Base-by-base conservation (phyloP, 2,113 vertebrate species). In the Picathartes gymnocephalus region DNA sequence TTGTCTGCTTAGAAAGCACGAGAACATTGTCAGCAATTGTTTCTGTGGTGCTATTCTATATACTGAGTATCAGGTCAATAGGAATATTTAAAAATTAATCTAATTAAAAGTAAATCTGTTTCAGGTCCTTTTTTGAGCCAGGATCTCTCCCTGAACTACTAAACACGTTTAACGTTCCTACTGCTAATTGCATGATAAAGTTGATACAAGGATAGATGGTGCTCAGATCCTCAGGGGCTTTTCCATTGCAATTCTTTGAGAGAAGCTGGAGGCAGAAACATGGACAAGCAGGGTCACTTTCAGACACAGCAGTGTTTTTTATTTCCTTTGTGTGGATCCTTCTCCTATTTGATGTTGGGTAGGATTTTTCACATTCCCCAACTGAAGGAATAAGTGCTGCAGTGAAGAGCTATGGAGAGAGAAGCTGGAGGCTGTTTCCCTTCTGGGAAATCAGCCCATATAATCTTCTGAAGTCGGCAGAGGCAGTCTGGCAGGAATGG, bases 361-460 rank as follows among this genome's bases (percentile, higher is more conserved):
- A 62, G 76, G 90, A 45, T 62, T 25, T 88, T 93, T 89, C 58
- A 40, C 0, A 5, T 88, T 93, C 54, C 44, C 39, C 53, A 76
- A 19, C 57, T 69, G 69, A 39, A 80, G 78, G 61, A 81, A 4
- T 58, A 91, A 91, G 61, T 72, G 50, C 68, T 92, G 56, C 79
- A 91, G 39, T 48, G 81, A 90, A 45, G 81, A 92, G 66, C 14
- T 81, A 83, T 71, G 37, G 35, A 81, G 87, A 70, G 58, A 66
- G 87, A 61, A 85, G 85, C 81, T 93, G 74, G 81, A 91, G 92
- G 79, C 91, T 65, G 61, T 91, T 92, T 65, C 51, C 58, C 90
- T 85, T 94, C 87, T 96, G 92, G 93, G 90, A 96, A 90, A 95
- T 91, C 57, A 91, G 84, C 81, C 74, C 62, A 22, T 88, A 12